phyloP scores from a whole-genome alignment of 2,888 invertebrate genomes.

The Lypha dubia region DNA sequence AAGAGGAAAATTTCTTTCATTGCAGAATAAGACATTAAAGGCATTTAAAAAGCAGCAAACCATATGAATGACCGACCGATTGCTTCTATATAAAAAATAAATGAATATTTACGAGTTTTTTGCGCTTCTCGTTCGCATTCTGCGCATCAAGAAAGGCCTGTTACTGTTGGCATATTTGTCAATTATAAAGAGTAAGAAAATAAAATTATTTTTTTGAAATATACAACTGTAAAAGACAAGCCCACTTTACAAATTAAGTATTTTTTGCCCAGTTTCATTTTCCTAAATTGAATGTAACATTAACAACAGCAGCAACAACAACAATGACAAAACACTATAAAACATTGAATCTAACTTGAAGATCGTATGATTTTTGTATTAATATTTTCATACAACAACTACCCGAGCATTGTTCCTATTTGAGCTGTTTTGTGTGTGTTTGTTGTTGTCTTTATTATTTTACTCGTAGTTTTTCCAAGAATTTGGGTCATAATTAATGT shows the following conservation, averaged over 20 bases:
- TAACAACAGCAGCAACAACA: slow-evolving; percentile 45
- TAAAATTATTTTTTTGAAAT: slow-evolving; percentile 10
- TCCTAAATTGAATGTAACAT: slow-evolving; percentile 56
- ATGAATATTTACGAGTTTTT: slow-evolving; percentile 63
- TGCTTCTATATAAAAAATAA: slow-evolving; percentile 76
- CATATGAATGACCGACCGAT: slow-evolving; percentile 81
- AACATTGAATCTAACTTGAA: slow-evolving; percentile 49
- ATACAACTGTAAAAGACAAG: slow-evolving; percentile 60
- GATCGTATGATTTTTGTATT: slow-evolving; percentile 67
- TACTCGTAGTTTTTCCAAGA: slow-evolving; percentile 81
- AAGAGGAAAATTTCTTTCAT: slow-evolving; percentile 3
- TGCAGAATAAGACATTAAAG: slow-evolving; percentile 28
- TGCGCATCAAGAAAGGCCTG: slow-evolving; percentile 46
- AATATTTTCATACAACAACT: slow-evolving; percentile 22
- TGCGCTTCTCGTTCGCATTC: background rate
- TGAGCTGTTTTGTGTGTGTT: slow-evolving; percentile 9
- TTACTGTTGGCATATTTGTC: slow-evolving; percentile 67
- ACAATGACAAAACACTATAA: slow-evolving; percentile 60
- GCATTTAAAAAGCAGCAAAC: background rate
- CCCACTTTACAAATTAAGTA: slow-evolving; percentile 64
- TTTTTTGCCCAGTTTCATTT: slow-evolving; percentile 32
- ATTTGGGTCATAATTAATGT: slow-evolving; percentile 84
- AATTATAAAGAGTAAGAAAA: slow-evolving; percentile 46
- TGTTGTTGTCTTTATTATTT: slow-evolving; percentile 62
- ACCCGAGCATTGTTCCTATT: background rate